phyloP scores from a whole-genome alignment of 2,888 invertebrate genomes.

The Heliconius sara region DNA sequence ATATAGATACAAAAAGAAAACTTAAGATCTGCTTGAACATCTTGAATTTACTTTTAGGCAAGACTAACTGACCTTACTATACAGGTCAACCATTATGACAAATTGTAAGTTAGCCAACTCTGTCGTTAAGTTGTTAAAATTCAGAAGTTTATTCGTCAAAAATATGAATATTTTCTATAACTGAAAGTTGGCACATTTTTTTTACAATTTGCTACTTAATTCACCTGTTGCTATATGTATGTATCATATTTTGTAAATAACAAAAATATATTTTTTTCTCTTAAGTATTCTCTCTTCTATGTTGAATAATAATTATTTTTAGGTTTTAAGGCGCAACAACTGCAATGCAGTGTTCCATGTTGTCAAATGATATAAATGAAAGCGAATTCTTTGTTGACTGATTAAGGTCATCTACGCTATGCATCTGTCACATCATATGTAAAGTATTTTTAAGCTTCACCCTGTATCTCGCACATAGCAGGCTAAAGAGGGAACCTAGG shows the following conservation, averaged over 20 bases:
- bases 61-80: slow-evolving; percentile 1
- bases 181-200: background rate
- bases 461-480: too few species aligned
- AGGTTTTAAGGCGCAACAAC: slow-evolving; percentile 27
- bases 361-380: slow-evolving; percentile 30
- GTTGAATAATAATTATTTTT: background rate
- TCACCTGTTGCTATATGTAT: background rate
- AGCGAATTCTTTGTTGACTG: slow-evolving; percentile 19
- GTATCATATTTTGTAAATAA: too few species aligned
- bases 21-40: background rate
- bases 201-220: background rate
- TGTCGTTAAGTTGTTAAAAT: background rate
- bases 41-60: background rate
- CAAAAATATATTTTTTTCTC: too few species aligned
- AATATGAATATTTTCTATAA: background rate
- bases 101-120: background rate
- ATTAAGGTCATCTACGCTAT: too few species aligned
- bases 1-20: background rate
- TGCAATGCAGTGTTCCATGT: slow-evolving; percentile 36
- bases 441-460: too few species aligned
- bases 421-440: too few species aligned
- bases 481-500: too few species aligned
- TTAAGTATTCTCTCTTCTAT: too few species aligned
- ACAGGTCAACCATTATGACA: background rate
- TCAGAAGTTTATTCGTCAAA: background rate